A percentile compares a stretch with the other conserved stretches of the same genome.
Evolutionary conservation across 1,140 invertebrate species (phyloP).

Genomic region (Drosophila elegans): DNA sequence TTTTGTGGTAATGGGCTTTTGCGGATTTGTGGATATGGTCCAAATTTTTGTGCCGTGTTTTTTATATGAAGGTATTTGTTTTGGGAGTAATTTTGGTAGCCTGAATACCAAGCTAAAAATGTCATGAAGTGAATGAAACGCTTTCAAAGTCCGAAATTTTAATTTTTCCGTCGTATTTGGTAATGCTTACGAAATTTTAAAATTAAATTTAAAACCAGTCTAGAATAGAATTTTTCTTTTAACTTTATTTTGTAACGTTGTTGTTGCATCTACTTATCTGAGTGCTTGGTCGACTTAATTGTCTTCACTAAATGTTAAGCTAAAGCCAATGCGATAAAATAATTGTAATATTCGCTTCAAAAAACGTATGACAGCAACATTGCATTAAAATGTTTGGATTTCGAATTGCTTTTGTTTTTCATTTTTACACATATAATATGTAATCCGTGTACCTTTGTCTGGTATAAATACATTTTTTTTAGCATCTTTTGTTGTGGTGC

Average conservation of each 20-base stretch:
- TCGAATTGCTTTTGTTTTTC: slow-evolving; percentile 60
- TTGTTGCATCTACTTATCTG: slow-evolving; percentile 61
- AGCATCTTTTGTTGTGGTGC: slow-evolving; percentile 55
- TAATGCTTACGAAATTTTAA: no score
- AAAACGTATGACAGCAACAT: slow-evolving; percentile 46
- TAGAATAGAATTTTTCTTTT: slow-evolving; percentile 18
- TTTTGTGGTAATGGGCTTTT: no score
- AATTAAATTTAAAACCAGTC: no score
- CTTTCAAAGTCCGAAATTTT: no score
- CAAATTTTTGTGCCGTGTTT: no score
- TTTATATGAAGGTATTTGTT: no score
- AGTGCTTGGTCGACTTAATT: slow-evolving; percentile 61
- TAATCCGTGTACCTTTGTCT: slow-evolving; percentile 48
- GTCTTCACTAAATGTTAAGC: slow-evolving; percentile 51
- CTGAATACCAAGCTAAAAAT: no score
- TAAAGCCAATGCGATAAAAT: slow-evolving; percentile 64
- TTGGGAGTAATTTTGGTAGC: no score
- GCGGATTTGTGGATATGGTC: no score
- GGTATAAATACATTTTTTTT: slow-evolving; percentile 57
- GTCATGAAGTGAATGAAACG: no score
- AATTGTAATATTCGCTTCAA: slow-evolving; percentile 44
- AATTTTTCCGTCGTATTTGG: no score
- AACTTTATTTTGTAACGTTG: slow-evolving; percentile 72
- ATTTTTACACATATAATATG: slow-evolving; percentile 51
- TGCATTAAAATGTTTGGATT: slow-evolving; percentile 42